Conservation (phyloP, 2,888 invertebrate genomes). For the Yponomeuta plumbellus region DNA sequence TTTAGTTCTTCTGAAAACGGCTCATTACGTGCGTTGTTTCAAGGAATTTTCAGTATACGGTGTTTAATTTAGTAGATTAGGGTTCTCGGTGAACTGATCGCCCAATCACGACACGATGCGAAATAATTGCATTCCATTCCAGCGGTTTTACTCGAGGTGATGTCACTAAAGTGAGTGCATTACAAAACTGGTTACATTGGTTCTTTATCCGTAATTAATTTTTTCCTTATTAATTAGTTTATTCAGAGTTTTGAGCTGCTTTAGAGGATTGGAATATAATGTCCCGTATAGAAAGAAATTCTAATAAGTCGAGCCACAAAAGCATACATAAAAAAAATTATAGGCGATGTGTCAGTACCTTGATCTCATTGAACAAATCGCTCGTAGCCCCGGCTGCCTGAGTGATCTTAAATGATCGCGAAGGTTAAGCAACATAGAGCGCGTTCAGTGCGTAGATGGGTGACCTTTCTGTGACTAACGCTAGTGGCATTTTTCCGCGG, state of each 20-base stretch:
- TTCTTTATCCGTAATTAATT: background rate
- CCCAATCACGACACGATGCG: conserved; percentile 9
- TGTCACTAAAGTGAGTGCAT: conserved; percentile 1
- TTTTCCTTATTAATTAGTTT: background rate
- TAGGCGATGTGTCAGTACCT: no score
- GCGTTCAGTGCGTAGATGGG: no score
- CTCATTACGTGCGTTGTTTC: background rate
- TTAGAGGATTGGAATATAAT: background rate
- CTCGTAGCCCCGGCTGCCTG: no score
- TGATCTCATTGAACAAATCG: no score
- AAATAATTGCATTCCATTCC: conserved; percentile 13
- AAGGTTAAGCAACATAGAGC: no score
- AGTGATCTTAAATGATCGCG: no score
- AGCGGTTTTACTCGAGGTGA: conserved; percentile 5
- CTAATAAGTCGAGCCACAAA: no score
- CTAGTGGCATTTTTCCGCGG: no score
- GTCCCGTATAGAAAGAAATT: no score
- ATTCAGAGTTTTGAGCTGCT: background rate
- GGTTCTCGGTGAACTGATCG: background rate
- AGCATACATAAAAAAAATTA: no score
- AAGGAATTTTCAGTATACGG: background rate
- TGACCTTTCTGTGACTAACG: no score
- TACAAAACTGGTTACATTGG: background rate
- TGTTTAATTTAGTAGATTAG: background rate
- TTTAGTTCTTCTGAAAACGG: no score